Evolutionary conservation across 2,888 invertebrate genomes (phyloP).

Genomic region (Megastigmus dorsalis): DNA sequence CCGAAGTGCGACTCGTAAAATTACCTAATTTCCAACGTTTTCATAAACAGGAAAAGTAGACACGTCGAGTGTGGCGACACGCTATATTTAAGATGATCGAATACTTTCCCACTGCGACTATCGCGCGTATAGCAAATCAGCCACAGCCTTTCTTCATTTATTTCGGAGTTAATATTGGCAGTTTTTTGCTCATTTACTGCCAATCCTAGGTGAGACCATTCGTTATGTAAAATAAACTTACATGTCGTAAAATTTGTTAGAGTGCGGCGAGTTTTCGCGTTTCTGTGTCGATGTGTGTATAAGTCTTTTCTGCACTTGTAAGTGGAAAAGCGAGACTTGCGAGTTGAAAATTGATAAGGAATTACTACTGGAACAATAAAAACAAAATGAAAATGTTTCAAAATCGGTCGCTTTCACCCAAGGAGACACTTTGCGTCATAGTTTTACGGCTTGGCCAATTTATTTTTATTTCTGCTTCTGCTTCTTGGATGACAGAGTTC

Average conservation of each 20-base stretch:
- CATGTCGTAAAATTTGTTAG: background rate
- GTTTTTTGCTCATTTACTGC: background rate
- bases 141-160: too few species aligned
- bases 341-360: too few species aligned
- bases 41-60: constrained; percentile 12
- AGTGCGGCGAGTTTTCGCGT: background rate
- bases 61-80: background rate
- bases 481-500: background rate
- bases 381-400: background rate
- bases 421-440: background rate
- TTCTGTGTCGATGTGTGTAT: background rate
- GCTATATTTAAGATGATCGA: background rate
- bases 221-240: constrained; percentile 12
- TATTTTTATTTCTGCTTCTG: background rate
- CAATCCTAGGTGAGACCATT: background rate
- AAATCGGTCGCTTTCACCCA: constrained; percentile 4
- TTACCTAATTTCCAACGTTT: constrained; percentile 26
- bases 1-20: background rate
- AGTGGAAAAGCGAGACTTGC: too few species aligned
- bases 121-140: too few species aligned
- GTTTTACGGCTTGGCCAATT: background rate
- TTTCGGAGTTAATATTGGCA: background rate
- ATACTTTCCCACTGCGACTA: too few species aligned
- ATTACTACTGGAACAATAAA: background rate
- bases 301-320: too few species aligned